Base-by-base conservation (phyloP, 2,797 vertebrate species). In the Megaceryle alcyon region DNA sequence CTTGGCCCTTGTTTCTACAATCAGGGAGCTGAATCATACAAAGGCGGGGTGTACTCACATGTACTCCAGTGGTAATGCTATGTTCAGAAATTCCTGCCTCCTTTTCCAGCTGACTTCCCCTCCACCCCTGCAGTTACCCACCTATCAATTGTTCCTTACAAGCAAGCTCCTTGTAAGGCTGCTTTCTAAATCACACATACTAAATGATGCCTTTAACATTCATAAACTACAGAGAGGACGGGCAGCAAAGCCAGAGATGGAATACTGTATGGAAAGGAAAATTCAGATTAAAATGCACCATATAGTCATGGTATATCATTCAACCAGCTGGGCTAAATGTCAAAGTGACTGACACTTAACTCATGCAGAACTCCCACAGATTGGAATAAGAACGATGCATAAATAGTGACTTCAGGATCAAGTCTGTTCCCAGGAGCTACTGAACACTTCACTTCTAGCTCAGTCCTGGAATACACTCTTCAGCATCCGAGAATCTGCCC, bases 331-430 rank as follows among this genome's bases (percentile, higher is more conserved):
- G 93, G 83, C 83, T 93, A 96, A 96, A 97, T 97, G 96, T 97
- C 96, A 95, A 94, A 96, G 92, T 97, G 96, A 96, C 96, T 96
- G 96, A 96, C 96, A 96, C 96, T 95, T 95, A 90, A 91, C 86
- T 97, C 90, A 95, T 90, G 94, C 81, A 90, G 69, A 96, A 94
- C 94, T 95, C 96, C 93, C 86, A 95, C 96, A 85, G 88, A 93
- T 70, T 96, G 95, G 94, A 96, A 92, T 56, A 78, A 69, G 60
- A 97, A 59, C 3, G 43, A 73, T 66, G 94, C 93, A 93, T 84
- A 94, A 92, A 90, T 56, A 96, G 93, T 96, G 95, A 94, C 92
- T 97, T 92, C 46, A 88, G 88, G 95, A 96, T 95, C 95, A 93
- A 96, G 95, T 92, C 96, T 96, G 88, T 95, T 96, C 83, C 85